These are phyloP conservation scores for Balaeniceps rex DNA, from an alignment of 2,113 vertebrate species.

Conservation along the genomic window DNA sequence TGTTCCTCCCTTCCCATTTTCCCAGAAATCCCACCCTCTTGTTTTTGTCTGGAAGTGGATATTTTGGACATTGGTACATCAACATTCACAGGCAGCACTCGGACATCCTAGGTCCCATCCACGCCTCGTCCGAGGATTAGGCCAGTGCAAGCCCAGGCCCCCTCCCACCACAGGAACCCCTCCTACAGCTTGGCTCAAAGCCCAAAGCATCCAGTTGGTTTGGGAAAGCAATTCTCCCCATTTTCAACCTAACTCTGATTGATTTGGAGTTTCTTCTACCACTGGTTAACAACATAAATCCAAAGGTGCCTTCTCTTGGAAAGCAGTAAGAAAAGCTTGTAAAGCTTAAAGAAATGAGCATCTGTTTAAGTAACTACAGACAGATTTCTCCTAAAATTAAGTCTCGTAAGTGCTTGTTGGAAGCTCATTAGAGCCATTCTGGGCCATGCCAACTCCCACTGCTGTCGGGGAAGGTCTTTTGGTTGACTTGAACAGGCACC, in stretches of 20 bases:
- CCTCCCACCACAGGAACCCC: background rate
- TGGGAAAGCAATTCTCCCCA: background rate
- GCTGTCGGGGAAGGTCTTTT: background rate
- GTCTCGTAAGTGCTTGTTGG: background rate
- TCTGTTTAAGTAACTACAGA: background rate
- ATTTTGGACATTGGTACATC: background rate
- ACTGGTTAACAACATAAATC: background rate
- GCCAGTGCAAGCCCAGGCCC: background rate
- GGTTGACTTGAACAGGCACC: background rate
- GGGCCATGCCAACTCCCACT: background rate
- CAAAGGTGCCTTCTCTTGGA: background rate
- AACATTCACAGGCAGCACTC: background rate
- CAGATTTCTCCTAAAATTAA: background rate
- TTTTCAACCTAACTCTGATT: background rate
- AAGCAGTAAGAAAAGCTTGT: background rate
- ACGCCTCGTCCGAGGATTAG: fast-evolving
- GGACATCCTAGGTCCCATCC: background rate
- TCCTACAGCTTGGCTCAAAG: background rate
- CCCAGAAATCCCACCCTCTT: background rate
- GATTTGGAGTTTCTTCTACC: background rate
- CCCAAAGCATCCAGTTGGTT: background rate
- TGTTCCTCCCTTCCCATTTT: background rate
- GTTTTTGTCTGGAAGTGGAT: background rate
- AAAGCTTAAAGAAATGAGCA: background rate
- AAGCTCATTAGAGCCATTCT: background rate